Evolutionary conservation across 2,888 invertebrate genomes (phyloP).

Genomic region (Watsonalla binaria): DNA sequence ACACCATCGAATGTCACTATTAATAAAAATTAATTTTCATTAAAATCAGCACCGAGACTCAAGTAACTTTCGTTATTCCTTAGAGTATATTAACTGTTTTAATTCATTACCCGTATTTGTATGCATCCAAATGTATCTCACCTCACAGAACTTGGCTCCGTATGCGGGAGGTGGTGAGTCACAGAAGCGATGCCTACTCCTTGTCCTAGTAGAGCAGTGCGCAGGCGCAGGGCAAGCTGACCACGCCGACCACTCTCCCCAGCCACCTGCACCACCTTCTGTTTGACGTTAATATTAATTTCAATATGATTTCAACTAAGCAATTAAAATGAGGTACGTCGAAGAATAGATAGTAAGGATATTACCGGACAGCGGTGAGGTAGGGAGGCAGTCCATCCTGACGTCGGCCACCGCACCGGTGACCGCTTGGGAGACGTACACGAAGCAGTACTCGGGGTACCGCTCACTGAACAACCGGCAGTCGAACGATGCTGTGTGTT

Average conservation of each 20-base stretch:
- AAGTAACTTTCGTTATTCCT: no score
- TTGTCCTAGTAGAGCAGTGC: slow-evolving; percentile 76
- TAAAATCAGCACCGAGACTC: no score
- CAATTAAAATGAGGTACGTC: no score
- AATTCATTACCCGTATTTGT: no score
- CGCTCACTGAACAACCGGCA: slow-evolving; percentile 90
- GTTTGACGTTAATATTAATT: slow-evolving; percentile 16
- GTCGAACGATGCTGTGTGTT: slow-evolving; percentile 87
- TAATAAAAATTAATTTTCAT: no score
- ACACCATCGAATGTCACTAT: no score
- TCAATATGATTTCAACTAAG: not conserved
- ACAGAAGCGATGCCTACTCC: slow-evolving; percentile 91
- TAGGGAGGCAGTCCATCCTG: slow-evolving; percentile 90
- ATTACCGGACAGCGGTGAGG: slow-evolving; percentile 87
- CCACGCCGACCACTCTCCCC: slow-evolving; percentile 92
- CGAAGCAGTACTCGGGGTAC: slow-evolving; percentile 92
- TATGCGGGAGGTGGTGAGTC: slow-evolving; percentile 92
- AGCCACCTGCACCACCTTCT: slow-evolving; percentile 87
- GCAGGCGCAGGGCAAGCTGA: slow-evolving; percentile 89
- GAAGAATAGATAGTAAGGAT: not conserved
- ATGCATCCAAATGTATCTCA: slow-evolving; percentile 40
- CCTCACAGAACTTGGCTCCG: slow-evolving; percentile 93
- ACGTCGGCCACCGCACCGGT: slow-evolving; percentile 92
- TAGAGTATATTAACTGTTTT: no score
- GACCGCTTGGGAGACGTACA: slow-evolving; percentile 91